phyloP scores from a whole-genome alignment of 2,797 vertebrate genomes.

The Falco berigora region DNA sequence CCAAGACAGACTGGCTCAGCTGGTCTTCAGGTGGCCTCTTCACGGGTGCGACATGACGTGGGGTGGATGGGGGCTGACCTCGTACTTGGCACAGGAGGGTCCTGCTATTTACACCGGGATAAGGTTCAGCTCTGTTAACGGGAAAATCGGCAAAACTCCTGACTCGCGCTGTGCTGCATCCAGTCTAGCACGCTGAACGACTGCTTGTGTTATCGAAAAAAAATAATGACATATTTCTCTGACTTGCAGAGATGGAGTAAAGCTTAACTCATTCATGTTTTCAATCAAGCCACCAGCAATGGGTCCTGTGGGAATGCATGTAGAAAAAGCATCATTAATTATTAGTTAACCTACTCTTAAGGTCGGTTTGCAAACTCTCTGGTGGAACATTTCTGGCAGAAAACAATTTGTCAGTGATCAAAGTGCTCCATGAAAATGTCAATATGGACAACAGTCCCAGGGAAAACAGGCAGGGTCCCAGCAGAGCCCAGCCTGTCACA shows the following conservation, averaged over 20 bases:
- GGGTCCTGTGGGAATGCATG: not conserved
- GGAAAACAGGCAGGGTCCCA: not conserved
- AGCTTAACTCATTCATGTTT: not conserved
- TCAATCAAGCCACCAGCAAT: not conserved
- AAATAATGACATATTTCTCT: not conserved
- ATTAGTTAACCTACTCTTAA: not conserved
- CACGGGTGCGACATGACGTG: not conserved
- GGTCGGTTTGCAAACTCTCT: not conserved
- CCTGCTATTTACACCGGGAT: not conserved
- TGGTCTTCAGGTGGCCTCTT: not conserved
- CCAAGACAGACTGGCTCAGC: not conserved
- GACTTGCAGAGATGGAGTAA: not conserved
- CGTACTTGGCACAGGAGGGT: fast-evolving
- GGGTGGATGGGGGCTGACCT: not conserved
- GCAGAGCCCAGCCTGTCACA: not conserved
- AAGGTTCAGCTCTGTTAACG: not conserved
- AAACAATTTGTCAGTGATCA: not conserved
- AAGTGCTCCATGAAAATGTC: not conserved
- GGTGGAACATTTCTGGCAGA: not conserved
- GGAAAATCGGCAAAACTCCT: not conserved
- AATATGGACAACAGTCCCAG: not conserved
- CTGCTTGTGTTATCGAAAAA: not conserved
- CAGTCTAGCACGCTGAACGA: not conserved
- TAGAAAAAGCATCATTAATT: not conserved
- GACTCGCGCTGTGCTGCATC: not conserved